phyloP scores from a whole-genome alignment of 1,140 invertebrate genomes.

The Glomeris maerens region DNA sequence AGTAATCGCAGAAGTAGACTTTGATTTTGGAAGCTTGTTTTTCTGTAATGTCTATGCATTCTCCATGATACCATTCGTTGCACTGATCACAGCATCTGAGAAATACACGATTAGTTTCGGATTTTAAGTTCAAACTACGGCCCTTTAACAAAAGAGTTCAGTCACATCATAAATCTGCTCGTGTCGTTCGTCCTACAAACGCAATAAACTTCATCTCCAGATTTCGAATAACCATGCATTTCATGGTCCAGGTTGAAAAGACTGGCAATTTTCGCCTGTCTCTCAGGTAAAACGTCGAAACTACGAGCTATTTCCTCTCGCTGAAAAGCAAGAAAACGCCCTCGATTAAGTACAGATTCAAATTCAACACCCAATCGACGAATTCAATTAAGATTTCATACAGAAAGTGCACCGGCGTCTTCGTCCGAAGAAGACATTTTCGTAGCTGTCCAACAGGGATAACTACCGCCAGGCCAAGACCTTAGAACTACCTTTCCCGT shows the following conservation, averaged over 20 bases:
- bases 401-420: too few species aligned
- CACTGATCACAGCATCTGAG: constrained; percentile 82
- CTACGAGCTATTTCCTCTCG: not conserved
- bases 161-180: constrained; percentile 91
- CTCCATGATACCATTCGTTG: constrained; percentile 97
- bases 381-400: too few species aligned
- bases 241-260: constrained; percentile 46
- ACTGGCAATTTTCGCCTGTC: constrained; percentile 80
- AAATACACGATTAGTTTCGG: constrained; percentile 16
- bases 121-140: constrained; percentile 7
- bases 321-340: too few species aligned
- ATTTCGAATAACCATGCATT: constrained; percentile 16
- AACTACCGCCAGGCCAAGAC: too few species aligned
- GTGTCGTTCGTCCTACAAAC: constrained; percentile 85
- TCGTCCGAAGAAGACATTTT: too few species aligned
- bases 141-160: constrained; percentile 16
- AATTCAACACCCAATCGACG: too few species aligned
- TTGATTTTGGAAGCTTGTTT: constrained; percentile 84
- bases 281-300: constrained; percentile 47
- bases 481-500: too few species aligned
- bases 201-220: constrained; percentile 61
- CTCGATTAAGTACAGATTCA: too few species aligned
- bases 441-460: too few species aligned
- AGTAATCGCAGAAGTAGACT: constrained; percentile 66
- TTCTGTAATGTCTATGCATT: constrained; percentile 89